phyloP scores from a whole-genome alignment of 2,888 invertebrate species.

The Pogonocherus hispidulus region DNA sequence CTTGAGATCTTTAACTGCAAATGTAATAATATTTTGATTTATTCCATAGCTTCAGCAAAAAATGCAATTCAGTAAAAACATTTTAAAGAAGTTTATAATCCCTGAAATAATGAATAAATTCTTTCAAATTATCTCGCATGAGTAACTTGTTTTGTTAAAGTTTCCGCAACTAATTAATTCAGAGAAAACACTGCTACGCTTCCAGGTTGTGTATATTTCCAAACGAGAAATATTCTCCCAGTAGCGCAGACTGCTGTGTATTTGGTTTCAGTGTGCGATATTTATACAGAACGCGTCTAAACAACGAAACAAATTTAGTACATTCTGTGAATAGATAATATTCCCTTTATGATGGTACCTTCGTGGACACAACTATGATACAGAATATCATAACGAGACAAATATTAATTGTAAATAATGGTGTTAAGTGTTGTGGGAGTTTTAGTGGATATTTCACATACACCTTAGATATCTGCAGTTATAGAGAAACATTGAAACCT shows the following conservation, averaged over 20 bases:
- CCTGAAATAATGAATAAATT: neutral
- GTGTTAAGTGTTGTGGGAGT: too few species aligned
- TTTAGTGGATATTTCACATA: too few species aligned
- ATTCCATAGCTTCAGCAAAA: neutral
- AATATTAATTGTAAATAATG: too few species aligned
- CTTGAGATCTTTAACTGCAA: neutral
- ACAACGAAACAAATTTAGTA: too few species aligned
- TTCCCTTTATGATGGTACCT: too few species aligned
- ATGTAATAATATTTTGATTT: neutral
- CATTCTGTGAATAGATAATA: too few species aligned
- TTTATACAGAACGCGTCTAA: too few species aligned
- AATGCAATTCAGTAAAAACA: neutral
- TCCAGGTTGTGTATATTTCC: neutral
- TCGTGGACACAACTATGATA: too few species aligned
- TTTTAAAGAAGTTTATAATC: neutral
- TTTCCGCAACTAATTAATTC: neutral
- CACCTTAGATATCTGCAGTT: too few species aligned
- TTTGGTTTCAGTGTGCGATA: neutral
- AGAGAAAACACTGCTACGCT: neutral
- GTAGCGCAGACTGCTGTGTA: neutral
- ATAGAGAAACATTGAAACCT: too few species aligned
- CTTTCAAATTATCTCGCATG: neutral
- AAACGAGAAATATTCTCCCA: neutral
- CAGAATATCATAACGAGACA: too few species aligned
- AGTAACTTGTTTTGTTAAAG: neutral